These are phyloP conservation scores for Rhinichthys osculus DNA, from an alignment of 2,797 vertebrate species.

Conservation along the genomic window DNA sequence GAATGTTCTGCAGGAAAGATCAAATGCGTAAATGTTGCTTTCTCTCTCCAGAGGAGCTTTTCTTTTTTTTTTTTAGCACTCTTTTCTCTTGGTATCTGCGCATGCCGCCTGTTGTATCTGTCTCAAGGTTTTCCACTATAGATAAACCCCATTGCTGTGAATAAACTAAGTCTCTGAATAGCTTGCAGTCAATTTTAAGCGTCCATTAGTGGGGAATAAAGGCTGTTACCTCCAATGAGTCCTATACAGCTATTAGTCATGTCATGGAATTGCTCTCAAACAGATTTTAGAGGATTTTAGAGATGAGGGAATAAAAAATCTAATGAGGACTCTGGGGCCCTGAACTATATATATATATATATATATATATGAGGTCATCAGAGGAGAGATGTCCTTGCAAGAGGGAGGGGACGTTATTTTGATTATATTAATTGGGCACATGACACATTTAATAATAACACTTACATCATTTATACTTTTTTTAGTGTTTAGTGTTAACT, in stretches of 20 bases:
- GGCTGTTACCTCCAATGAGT: neutral
- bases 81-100: conserved; percentile 8
- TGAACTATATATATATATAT: neutral
- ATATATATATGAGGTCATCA: too few species aligned
- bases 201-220: conserved; percentile 13
- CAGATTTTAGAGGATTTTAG: neutral
- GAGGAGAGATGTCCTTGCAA: too few species aligned
- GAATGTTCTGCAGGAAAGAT: conserved; percentile 35
- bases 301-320: neutral
- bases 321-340: neutral
- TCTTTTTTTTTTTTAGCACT: neutral
- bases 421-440: too few species aligned
- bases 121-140: conserved; percentile 25
- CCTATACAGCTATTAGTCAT: conserved; percentile 15
- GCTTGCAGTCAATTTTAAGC: conserved; percentile 33
- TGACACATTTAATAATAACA: too few species aligned
- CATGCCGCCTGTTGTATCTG: neutral
- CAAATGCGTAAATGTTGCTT: conserved; percentile 25
- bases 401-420: too few species aligned
- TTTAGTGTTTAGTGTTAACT: too few species aligned
- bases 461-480: too few species aligned
- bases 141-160: conserved; percentile 29
- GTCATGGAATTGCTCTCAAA: conserved; percentile 13
- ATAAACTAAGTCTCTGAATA: conserved; percentile 2
- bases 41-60: conserved; percentile 15